phyloP scores from a whole-genome alignment of 2,113 vertebrate genomes.

The Onychorhynchus coronatus region DNA sequence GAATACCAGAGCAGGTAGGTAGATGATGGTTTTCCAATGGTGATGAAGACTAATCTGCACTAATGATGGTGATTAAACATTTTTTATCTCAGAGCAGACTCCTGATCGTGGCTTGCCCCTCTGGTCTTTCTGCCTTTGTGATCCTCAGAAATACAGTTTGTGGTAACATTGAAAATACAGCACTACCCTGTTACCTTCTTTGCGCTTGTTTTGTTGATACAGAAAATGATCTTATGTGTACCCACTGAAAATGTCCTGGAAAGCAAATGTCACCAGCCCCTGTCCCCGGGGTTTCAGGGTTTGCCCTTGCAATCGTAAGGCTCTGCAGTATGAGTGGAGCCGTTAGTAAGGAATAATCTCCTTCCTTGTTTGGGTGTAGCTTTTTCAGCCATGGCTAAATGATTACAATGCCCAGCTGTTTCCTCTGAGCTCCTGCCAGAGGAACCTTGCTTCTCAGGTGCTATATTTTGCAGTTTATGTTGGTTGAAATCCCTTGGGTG shows the following conservation, averaged over 20 bases:
- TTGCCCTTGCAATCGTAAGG: neutral
- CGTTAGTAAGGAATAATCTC: neutral
- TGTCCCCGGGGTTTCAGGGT: neutral
- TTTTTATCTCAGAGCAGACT: neutral
- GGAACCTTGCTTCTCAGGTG: neutral
- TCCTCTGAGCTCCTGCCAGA: neutral
- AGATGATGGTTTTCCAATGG: neutral
- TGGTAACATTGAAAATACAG: neutral
- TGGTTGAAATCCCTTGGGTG: neutral
- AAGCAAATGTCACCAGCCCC: neutral
- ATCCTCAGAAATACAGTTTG: neutral
- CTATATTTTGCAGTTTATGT: neutral
- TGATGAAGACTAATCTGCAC: neutral
- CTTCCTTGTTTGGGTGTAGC: neutral
- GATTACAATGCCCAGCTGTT: neutral
- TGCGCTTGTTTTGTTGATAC: neutral
- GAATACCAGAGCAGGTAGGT: neutral
- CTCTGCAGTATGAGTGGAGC: fast-evolving
- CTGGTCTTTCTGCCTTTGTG: neutral
- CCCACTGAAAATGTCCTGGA: neutral
- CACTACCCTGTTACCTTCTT: fast-evolving
- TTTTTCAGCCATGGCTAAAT: neutral
- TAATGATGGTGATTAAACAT: neutral
- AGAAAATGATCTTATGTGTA: neutral
- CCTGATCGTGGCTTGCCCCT: neutral